phyloP scores from a whole-genome alignment of 2,888 invertebrate genomes.

The Achlya flavicornis region DNA sequence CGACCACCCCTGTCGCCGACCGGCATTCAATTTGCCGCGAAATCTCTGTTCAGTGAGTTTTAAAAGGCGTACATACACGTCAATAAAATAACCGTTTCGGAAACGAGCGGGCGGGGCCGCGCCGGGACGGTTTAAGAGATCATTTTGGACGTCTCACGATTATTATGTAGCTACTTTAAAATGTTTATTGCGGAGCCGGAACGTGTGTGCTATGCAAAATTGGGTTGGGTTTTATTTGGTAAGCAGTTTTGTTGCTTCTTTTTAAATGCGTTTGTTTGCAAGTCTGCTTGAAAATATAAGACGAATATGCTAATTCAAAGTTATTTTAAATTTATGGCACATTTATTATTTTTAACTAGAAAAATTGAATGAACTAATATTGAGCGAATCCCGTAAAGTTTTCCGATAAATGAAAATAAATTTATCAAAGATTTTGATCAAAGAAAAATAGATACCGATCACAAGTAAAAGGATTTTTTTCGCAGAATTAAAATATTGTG shows the following conservation, averaged over 20 bases:
- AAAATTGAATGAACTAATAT: conserved; percentile 15
- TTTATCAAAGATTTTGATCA: conserved; percentile 52
- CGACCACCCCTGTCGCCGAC: conserved; percentile 55
- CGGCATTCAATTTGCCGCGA: conserved; percentile 68
- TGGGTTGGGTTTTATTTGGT: neutral
- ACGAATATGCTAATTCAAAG: no score
- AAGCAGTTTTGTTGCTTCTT: neutral
- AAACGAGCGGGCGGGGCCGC: conserved; percentile 17
- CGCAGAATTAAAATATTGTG: conserved; percentile 50
- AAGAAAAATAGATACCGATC: conserved; percentile 50
- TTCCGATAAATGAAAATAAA: conserved; percentile 34
- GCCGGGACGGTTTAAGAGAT: conserved; percentile 29
- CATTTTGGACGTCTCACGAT: conserved; percentile 16
- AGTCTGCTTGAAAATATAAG: no score
- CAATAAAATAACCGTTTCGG: conserved; percentile 53
- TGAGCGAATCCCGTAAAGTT: conserved; percentile 25
- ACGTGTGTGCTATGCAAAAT: neutral
- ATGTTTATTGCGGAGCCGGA: conserved; percentile 5
- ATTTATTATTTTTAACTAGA: no score
- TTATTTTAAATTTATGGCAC: no score
- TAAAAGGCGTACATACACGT: conserved; percentile 40
- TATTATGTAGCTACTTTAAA: conserved; percentile 9
- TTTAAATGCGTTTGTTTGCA: neutral
- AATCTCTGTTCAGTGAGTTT: conserved; percentile 50
- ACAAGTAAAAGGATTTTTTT: conserved; percentile 59